These are phyloP conservation scores for Betta splendens DNA, from an alignment of 2,797 vertebrate genomes.

Conservation along the genomic window DNA sequence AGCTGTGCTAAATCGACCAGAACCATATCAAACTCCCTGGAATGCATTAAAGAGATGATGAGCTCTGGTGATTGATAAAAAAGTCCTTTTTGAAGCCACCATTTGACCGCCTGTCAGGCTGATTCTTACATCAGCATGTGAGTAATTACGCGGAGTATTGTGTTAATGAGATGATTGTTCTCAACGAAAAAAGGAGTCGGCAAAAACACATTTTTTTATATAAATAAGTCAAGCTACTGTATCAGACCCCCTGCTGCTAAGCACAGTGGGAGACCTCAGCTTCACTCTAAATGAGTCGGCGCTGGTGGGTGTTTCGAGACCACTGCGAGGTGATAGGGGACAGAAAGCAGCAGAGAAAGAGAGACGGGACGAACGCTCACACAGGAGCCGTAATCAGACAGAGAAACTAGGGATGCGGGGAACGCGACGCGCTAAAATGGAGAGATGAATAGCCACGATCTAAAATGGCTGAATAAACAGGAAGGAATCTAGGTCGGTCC, in stretches of 20 bases:
- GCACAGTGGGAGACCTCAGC: slow-evolving; percentile 38
- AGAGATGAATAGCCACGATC: slow-evolving; percentile 57
- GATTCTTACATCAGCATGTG: neutral
- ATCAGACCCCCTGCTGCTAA: slow-evolving; percentile 25
- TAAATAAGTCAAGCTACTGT: slow-evolving; percentile 45
- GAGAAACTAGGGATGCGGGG: neutral
- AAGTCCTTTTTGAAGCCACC: slow-evolving; percentile 24
- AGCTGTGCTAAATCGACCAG: slow-evolving; percentile 54
- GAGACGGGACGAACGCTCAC: slow-evolving; percentile 6
- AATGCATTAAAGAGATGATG: slow-evolving; percentile 43
- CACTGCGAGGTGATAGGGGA: slow-evolving; percentile 24
- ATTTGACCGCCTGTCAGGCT: slow-evolving; percentile 14
- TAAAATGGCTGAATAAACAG: slow-evolving; percentile 77
- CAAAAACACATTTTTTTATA: neutral
- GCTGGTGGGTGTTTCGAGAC: slow-evolving; percentile 31
- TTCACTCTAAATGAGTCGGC: slow-evolving; percentile 45
- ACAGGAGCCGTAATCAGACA: neutral
- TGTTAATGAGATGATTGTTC: slow-evolving; percentile 26
- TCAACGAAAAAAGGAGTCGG: slow-evolving; percentile 10
- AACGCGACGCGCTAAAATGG: slow-evolving; percentile 52
- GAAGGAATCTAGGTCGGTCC: slow-evolving; percentile 71
- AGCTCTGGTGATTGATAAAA: slow-evolving; percentile 44
- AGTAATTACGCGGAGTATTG: neutral
- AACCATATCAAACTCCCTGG: slow-evolving; percentile 30
- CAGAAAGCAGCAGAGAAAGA: slow-evolving; percentile 5